phyloP scores from a whole-genome alignment of 2,113 vertebrate genomes.

The Stictonetta naevosa region DNA sequence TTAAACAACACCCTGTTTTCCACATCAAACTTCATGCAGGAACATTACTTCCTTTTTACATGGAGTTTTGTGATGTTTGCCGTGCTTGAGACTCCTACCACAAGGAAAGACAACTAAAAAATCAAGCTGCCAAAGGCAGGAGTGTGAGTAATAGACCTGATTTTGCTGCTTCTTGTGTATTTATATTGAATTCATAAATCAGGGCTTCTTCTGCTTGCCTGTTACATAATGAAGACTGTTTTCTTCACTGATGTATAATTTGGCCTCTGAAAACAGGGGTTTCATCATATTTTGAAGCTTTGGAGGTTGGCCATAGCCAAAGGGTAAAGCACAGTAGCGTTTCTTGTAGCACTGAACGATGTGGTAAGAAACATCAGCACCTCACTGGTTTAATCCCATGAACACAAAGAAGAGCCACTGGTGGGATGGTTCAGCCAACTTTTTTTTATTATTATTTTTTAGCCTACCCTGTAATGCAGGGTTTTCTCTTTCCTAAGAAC shows the following conservation, averaged over 20 bases:
- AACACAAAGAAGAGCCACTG: neutral
- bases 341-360: neutral
- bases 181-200: neutral
- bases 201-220: neutral
- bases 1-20: neutral
- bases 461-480: neutral
- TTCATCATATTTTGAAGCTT: neutral
- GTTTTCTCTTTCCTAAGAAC: neutral
- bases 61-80: neutral
- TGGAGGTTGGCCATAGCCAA: neutral
- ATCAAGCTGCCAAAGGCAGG: neutral
- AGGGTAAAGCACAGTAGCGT: neutral
- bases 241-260: neutral
- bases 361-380: neutral
- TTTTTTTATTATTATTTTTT: neutral
- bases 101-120: neutral
- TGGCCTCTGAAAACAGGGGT: neutral
- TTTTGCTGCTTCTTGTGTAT: neutral
- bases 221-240: neutral
- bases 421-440: neutral
- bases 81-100: neutral
- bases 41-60: neutral
- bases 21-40: neutral
- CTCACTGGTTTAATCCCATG: neutral
- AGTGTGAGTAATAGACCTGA: neutral